Evolutionary conservation across 2,113 vertebrate genomes (phyloP).

Genomic region (Taxidea taxus): DNA sequence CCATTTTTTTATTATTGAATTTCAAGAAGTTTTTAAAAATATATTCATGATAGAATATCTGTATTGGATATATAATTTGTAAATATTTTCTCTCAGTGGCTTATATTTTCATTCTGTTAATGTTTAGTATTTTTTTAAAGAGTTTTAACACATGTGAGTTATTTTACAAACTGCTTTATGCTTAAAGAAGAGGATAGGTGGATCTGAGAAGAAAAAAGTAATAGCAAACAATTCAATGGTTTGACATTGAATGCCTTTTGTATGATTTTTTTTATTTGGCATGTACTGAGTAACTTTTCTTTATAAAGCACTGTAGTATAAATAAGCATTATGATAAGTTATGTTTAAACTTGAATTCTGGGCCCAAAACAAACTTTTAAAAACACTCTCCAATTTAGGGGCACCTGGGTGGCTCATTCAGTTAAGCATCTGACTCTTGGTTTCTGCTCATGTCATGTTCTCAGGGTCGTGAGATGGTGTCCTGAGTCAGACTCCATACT

Average conservation of each 20-base stretch:
- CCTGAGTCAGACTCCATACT: not conserved
- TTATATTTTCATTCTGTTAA: conserved; percentile 6
- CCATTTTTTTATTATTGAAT: not conserved
- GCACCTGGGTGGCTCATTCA: not conserved
- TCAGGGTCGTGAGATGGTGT: not conserved
- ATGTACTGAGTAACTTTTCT: not conserved
- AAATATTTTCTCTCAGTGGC: not conserved
- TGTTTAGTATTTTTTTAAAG: not conserved
- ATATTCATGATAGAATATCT: not conserved
- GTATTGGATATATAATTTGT: not conserved
- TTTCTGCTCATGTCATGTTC: not conserved
- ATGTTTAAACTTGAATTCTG: conserved; percentile 37
- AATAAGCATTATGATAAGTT: conserved; percentile 4
- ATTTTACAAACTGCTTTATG: not conserved
- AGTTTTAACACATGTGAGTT: not conserved
- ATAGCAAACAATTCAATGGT: conserved; percentile 2
- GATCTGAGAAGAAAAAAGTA: not conserved
- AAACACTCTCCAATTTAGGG: not conserved
- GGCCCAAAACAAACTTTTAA: not conserved
- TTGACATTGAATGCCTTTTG: not conserved
- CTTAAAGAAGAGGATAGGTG: not conserved
- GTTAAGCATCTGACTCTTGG: not conserved
- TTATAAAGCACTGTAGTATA: not conserved
- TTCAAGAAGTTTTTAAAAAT: not conserved
- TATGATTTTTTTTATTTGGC: conserved; percentile 12